Base-by-base conservation (phyloP, 2,888 invertebrate species). In the Leptopterna dolabrata region DNA sequence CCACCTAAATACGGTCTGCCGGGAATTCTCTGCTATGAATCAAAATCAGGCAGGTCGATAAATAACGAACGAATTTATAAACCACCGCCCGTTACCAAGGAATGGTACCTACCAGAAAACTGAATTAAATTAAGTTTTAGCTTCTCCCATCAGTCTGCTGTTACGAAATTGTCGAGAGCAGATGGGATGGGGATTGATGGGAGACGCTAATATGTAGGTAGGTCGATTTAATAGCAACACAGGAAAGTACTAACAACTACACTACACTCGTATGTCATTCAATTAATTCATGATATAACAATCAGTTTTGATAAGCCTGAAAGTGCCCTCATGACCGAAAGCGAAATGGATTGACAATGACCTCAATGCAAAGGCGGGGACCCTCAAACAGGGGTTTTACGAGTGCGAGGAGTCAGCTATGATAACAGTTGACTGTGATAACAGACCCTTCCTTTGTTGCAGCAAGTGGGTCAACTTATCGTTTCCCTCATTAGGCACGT, bases 401-500 rank as follows among this genome's bases (percentile, higher is more conserved):
- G 63, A 63, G 63, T 63, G 63, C 24, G 63, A 27, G 24, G 63
- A 76, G 30, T 16, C n/a, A 36, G 14, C 73, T 76, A 36, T 41
- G 73, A 76, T 76, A 76, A 19, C 36, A 76, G 36, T 76, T 30
- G 36, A 76, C 30, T 41, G 36, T 36, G 73, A 76, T 76, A 76
- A 36, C 73, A 63, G 73, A 36, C 36, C 73, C 73, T 76, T 76
- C 73, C 73, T 76, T 76, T 76, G 73, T 76, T 14, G 14, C 36
- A 13, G 36, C 73, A 76, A 76, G 41, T 41, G 36, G 73, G 73
- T 76, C 73, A 76, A 76, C 73, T 41, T 76, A 76, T 76, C 73
- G 73, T 19, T 36, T 36, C 73, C 73, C 71, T 41, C 41, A 30
- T 76, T 41, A 36, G 36, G 36, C 36, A 41, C 73, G n/a, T 30